Conservation (phyloP, 1,140 invertebrate species). For the Caenorhabditis remanei region DNA sequence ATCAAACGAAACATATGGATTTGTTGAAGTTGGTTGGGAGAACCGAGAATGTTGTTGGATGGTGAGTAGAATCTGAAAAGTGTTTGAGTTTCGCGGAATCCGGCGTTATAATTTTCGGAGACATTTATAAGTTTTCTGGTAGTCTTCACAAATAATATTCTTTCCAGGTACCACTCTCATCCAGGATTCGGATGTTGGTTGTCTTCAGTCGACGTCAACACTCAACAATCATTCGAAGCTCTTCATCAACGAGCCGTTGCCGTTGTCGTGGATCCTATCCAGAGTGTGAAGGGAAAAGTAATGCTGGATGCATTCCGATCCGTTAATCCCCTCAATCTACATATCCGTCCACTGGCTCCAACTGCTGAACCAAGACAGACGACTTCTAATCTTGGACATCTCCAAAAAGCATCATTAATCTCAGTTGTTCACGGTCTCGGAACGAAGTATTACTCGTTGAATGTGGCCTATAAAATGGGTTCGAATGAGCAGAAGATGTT, state of each 20-base stretch:
- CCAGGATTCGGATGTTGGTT: constrained; percentile 99
- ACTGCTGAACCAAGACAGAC: constrained; percentile 64
- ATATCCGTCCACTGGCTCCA: constrained; percentile 49
- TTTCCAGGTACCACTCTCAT: constrained; percentile 89
- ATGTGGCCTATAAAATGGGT: constrained; percentile 55
- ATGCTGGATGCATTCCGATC: constrained; percentile 45
- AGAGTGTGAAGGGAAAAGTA: constrained; percentile 92
- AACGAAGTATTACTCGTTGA: constrained; percentile 63
- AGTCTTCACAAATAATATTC: not conserved
- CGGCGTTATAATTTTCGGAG: too few relatives aligned
- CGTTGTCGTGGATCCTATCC: constrained; percentile 99
- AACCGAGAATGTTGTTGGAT: constrained; percentile 99
- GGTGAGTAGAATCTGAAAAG: constrained; percentile 79
- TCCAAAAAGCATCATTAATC: constrained; percentile 40
- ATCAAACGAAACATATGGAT: constrained; percentile 99
- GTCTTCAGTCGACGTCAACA: constrained; percentile 96
- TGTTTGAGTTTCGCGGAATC: too few relatives aligned
- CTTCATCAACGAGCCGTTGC: constrained; percentile 97
- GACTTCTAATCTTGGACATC: constrained; percentile 67
- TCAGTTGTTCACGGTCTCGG: constrained; percentile 62
- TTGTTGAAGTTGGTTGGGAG: constrained; percentile 96
- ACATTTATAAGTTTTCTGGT: too few relatives aligned
- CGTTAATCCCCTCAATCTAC: constrained; percentile 54
- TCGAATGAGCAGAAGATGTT: constrained; percentile 67
- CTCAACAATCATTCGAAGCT: constrained; percentile 98